Evolutionary conservation across 2,888 invertebrate species (phyloP).

Genomic region (Sarcophaga rosellei): DNA sequence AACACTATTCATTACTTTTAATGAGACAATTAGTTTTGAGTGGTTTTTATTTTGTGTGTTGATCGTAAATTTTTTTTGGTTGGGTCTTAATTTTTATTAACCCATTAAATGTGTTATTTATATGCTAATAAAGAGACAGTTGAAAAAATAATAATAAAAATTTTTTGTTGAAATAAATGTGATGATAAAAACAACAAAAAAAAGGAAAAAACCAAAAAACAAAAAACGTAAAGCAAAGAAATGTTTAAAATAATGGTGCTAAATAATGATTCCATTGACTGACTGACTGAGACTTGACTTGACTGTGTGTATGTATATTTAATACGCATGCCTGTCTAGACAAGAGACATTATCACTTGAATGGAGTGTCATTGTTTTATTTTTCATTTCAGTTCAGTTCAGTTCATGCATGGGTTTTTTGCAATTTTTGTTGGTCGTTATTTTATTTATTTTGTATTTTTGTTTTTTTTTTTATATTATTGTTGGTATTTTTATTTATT

Average conservation of each 20-base stretch:
- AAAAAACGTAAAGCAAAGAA: too few species aligned
- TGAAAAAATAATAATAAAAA: not conserved
- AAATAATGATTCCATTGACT: conserved; percentile 57
- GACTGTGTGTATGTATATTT: not conserved
- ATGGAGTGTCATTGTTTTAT: conserved; percentile 67
- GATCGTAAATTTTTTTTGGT: not conserved
- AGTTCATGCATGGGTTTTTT: not conserved
- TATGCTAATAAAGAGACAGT: conserved; percentile 9
- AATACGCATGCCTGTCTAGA: conserved; percentile 69
- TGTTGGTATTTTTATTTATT: conserved; percentile 29
- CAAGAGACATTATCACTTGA: conserved; percentile 70
- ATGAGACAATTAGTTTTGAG: not conserved
- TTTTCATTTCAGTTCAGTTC: conserved; percentile 36
- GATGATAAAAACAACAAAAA: not conserved
- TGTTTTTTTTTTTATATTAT: conserved; percentile 13
- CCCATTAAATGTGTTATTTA: conserved; percentile 14
- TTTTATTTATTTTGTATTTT: not conserved
- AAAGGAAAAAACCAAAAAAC: not conserved
- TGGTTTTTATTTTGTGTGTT: not conserved
- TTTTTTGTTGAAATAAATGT: not conserved
- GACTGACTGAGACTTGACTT: too few species aligned
- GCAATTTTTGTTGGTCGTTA: not conserved
- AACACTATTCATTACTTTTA: not conserved
- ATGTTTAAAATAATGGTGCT: conserved; percentile 24
- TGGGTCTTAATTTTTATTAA: conserved; percentile 1